These are phyloP conservation scores for Halictus rubicundus DNA, from an alignment of 1,140 invertebrate species.

Conservation along the genomic window DNA sequence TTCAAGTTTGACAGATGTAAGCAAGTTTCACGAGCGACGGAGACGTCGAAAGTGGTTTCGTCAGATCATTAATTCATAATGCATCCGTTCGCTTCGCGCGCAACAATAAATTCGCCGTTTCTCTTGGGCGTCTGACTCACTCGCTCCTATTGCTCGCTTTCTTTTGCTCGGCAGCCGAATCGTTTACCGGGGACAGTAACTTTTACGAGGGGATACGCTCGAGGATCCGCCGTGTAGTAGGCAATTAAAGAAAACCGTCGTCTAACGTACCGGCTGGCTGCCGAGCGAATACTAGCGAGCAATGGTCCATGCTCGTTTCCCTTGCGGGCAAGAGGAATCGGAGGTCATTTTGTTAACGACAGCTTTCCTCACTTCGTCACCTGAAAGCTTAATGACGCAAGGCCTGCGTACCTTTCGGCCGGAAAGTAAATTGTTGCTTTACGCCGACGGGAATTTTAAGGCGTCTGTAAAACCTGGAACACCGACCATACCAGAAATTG, in stretches of 20 bases:
- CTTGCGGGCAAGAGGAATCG: conserved; percentile 36
- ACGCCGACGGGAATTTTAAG: conserved; percentile 29
- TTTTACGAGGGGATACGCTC: conserved; percentile 54
- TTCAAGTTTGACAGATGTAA: too few relatives aligned
- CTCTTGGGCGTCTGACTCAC: background rate
- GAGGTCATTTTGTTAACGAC: conserved; percentile 50
- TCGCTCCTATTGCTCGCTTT: background rate
- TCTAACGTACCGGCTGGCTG: conserved; percentile 53
- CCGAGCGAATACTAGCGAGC: conserved; percentile 45
- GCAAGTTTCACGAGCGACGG: too few relatives aligned
- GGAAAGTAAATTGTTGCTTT: conserved; percentile 29
- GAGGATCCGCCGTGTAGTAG: conserved; percentile 49
- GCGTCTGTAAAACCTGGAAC: background rate
- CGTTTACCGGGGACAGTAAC: conserved; percentile 34
- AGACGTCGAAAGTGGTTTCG: background rate
- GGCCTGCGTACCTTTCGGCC: conserved; percentile 6
- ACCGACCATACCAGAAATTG: background rate
- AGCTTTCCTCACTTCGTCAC: conserved; percentile 56
- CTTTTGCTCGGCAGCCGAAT: background rate
- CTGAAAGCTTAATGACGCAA: conserved; percentile 53
- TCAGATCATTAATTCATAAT: background rate
- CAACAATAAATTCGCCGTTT: background rate
- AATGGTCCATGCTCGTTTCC: conserved; percentile 52
- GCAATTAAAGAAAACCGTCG: conserved; percentile 70
- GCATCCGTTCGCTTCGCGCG: background rate